Evolutionary conservation across 2,113 vertebrate genomes (phyloP).

Genomic region (Galemys pyrenaicus): DNA sequence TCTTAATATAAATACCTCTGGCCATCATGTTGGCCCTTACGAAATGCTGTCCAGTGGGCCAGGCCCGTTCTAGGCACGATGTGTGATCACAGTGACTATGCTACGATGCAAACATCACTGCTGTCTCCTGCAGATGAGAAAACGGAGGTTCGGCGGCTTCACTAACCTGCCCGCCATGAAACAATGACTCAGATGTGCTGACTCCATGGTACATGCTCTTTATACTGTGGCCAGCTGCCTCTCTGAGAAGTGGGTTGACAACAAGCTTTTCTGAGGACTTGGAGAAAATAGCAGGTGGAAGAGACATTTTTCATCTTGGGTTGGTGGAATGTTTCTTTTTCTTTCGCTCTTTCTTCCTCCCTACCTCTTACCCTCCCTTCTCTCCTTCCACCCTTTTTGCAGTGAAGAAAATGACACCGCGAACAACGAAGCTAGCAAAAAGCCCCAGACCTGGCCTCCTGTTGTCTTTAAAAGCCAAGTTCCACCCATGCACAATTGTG

Average conservation of each 20-base stretch:
- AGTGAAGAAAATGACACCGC: conserved; percentile 39
- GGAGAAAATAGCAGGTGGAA: background rate
- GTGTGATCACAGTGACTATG: background rate
- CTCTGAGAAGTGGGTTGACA: background rate
- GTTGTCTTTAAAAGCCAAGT: conserved; percentile 57
- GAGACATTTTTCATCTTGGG: background rate
- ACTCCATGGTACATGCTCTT: background rate
- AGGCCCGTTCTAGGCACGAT: background rate
- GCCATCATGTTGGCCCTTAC: background rate
- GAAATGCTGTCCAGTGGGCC: background rate
- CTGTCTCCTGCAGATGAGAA: background rate
- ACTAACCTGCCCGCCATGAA: background rate
- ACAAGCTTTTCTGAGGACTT: background rate
- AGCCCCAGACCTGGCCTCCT: conserved; percentile 25
- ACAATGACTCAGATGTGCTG: conserved; percentile 8
- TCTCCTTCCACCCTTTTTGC: background rate
- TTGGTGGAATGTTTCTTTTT: background rate
- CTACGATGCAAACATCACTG: background rate
- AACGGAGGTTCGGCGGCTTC: conserved; percentile 2
- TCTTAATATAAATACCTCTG: conserved; percentile 2
- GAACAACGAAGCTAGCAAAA: conserved; percentile 41
- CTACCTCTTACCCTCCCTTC: background rate
- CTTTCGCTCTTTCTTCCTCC: background rate
- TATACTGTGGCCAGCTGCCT: background rate
- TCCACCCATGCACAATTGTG: conserved; percentile 57